Evolutionary conservation across 2,113 vertebrate genomes (phyloP), one percentile per base, ranked within the genome.

Genomic region (Poeciliopsis turrubarensis): DNA sequence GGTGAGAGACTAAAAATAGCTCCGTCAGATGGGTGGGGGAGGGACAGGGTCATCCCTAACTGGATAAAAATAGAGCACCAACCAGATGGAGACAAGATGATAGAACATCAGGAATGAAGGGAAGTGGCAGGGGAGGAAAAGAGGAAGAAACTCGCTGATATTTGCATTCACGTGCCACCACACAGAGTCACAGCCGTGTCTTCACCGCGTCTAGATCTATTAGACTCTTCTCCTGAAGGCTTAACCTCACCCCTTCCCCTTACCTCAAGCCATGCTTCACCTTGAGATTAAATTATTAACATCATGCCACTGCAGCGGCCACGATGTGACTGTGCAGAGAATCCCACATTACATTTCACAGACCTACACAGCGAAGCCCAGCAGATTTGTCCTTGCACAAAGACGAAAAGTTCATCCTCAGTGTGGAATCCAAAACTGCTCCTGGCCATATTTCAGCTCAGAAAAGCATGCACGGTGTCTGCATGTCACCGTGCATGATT

Each of bases 1-100:
- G 19, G 66, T 34, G 4, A 65, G 71, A 65, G 27, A 13, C 88
- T 93, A 91, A 83, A 91, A 86, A 93, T 91, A 93, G 85, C 0
- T 0, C 69, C 30, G 78, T 73, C 37, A 65, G 70, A 60, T 41
- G 65, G 41, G 73, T 29, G 77, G 85, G 78, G 88, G 78, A 61
- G 60, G 75, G 84, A 37, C 1, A 39, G 77, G 82, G 88, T 84
- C 82, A 78, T 81, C 82, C 77, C 87, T 70, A 76, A 31, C 63
- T 81, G 75, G 86, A 81, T 91, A 90, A 90, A 90, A 78, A 89
- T 91, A 91, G 90, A 86, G 66, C 44, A 68, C 62, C 71, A 90
- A 51, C 70, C 86, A 87, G 89, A 89, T 85, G 82, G 77, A 88
- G 85, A 75, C 25, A 30, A 87, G 87, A 75, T n/a, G 4, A 26